These are phyloP conservation scores for Chaenogobius annularis DNA, from an alignment of 2,113 vertebrate species.

Conservation along the genomic window DNA sequence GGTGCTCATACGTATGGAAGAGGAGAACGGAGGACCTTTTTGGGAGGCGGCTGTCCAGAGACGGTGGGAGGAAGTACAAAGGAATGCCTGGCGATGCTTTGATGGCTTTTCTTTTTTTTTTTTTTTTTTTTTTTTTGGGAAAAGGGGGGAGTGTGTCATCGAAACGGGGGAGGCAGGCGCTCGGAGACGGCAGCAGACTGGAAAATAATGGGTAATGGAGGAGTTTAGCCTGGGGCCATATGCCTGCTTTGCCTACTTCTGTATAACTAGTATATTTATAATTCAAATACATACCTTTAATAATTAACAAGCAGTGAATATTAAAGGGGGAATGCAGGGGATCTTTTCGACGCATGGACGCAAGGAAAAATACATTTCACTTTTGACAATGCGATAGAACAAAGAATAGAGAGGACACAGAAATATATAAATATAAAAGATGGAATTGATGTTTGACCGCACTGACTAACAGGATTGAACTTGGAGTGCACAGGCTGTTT, in stretches of 20 bases:
- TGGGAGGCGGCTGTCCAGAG: conserved; percentile 82
- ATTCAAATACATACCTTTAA: conserved; percentile 99
- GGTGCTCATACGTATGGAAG: conserved; percentile 92
- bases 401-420: conserved; percentile 79
- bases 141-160: conserved; percentile 82
- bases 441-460: conserved; percentile 2
- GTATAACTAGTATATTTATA: conserved; percentile 99
- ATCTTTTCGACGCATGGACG: conserved; percentile 87
- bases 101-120: conserved; percentile 26
- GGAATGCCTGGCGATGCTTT: conserved; percentile 91
- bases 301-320: conserved; percentile 99
- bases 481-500: not conserved
- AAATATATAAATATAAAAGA: conserved; percentile 65
- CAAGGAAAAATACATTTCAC: conserved; percentile 73
- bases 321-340: conserved; percentile 95
- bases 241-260: conserved; percentile 99
- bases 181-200: conserved; percentile 96
- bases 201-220: conserved; percentile 99
- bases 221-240: conserved; percentile 97
- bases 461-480: conserved; percentile 11
- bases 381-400: conserved; percentile 84
- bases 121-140: conserved; percentile 15
- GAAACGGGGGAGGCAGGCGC: conserved; percentile 91
- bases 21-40: conserved; percentile 39
- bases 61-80: conserved; percentile 91